Evolutionary conservation across 2,888 invertebrate species (phyloP).

Genomic region (Melieria omissa): DNA sequence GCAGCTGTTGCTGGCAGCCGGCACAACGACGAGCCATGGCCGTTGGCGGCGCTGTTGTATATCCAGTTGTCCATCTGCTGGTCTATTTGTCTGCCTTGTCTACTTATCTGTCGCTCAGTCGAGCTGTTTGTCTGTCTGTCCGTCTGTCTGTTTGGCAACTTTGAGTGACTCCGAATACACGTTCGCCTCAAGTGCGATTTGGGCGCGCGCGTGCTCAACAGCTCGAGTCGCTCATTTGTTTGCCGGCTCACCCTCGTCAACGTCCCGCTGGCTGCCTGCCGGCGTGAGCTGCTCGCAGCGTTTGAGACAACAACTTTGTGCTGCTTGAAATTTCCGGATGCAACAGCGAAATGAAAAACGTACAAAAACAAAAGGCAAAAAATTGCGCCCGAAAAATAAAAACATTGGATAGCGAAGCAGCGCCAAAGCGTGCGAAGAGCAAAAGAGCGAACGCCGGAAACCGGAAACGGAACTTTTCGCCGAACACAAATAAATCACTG

Average conservation of each 20-base stretch:
- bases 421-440: constrained; percentile 3
- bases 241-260: constrained; percentile 10
- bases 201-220: background rate
- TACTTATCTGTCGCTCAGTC: background rate
- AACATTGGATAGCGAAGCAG: background rate
- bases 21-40: background rate
- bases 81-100: constrained; percentile 20
- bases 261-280: background rate
- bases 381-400: background rate
- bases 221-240: background rate
- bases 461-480: constrained; percentile 50
- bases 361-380: constrained; percentile 13
- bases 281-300: constrained; percentile 8
- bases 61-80: constrained; percentile 43
- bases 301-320: no score
- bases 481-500: constrained; percentile 52
- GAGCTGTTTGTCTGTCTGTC: constrained; percentile 11
- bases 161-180: background rate
- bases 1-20: constrained; percentile 35
- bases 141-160: background rate
- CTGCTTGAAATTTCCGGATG: no score
- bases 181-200: background rate
- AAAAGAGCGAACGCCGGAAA: constrained; percentile 26
- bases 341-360: constrained; percentile 2
- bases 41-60: no score